Conservation (phyloP, 2,113 vertebrate genomes). For the Spilogale gracilis region DNA sequence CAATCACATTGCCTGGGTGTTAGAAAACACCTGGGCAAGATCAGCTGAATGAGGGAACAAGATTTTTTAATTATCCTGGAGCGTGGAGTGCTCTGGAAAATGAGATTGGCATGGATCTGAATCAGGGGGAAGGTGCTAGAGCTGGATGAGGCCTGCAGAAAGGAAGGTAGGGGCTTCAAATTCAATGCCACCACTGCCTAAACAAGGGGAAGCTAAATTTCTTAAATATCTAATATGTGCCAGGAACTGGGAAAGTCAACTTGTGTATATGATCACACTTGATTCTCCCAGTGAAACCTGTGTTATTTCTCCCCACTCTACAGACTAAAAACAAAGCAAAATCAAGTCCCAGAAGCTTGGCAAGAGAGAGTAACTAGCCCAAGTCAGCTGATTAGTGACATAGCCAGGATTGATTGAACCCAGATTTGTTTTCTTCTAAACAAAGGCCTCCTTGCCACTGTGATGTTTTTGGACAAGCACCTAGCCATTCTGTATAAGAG, state of each 20-base stretch:
- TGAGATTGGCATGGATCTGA: neutral
- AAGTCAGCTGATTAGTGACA: neutral
- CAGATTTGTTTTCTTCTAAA: neutral
- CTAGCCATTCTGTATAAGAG: neutral
- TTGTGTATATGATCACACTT: neutral
- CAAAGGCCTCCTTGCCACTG: neutral
- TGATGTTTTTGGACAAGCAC: neutral
- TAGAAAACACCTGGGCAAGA: neutral
- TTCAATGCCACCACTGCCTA: neutral
- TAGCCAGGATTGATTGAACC: neutral
- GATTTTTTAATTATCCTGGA: neutral
- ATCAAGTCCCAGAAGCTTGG: neutral
- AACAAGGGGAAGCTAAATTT: neutral
- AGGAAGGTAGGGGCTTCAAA: neutral
- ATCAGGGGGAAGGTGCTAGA: neutral
- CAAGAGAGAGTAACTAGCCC: neutral
- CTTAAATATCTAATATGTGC: neutral
- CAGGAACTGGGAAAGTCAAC: conserved; percentile 21
- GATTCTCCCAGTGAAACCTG: neutral
- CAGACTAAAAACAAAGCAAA: neutral
- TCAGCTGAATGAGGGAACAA: neutral
- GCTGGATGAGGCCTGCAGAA: neutral
- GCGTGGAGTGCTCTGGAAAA: neutral
- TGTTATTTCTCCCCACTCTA: neutral
- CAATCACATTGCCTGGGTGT: neutral